Conservation (phyloP, 2,888 invertebrate genomes). For the Melipona bicolor region DNA sequence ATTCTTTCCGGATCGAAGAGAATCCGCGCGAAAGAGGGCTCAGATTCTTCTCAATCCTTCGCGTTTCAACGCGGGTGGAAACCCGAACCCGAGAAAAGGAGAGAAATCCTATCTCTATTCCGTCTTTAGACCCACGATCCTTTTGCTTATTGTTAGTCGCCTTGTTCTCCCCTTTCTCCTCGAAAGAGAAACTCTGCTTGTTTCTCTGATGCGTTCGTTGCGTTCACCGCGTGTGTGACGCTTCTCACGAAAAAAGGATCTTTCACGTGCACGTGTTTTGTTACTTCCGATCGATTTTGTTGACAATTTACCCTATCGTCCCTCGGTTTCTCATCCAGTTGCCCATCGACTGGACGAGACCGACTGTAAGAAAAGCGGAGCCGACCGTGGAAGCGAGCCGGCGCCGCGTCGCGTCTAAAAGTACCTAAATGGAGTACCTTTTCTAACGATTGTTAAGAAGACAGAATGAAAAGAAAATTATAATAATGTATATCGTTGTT, state of each 20-base stretch:
- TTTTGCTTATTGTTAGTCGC: conserved; percentile 11
- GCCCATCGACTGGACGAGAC: background rate
- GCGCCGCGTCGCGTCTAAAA: conserved; percentile 24
- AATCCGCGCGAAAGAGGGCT: background rate
- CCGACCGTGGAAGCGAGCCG: conserved; percentile 12
- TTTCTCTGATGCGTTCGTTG: conserved; percentile 8
- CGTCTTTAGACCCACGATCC: background rate
- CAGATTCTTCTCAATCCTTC: background rate
- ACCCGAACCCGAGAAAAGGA: too few species aligned
- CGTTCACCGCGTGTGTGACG: background rate
- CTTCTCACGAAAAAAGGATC: background rate
- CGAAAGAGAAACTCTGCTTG: conserved; percentile 7
- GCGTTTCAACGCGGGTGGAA: background rate
- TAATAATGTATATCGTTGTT: conserved; percentile 55
- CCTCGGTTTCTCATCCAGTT: background rate
- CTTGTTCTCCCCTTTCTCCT: background rate
- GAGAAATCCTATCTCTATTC: background rate
- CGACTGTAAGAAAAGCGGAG: background rate
- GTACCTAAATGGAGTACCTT: conserved; percentile 35
- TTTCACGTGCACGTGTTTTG: conserved; percentile 9
- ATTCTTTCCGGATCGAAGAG: background rate
- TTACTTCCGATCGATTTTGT: conserved; percentile 49
- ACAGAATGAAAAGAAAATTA: background rate
- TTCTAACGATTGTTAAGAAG: conserved; percentile 24
- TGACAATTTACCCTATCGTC: background rate